These are phyloP conservation scores for Botia almorhae DNA, from an alignment of 2,797 vertebrate species.

Conservation along the genomic window DNA sequence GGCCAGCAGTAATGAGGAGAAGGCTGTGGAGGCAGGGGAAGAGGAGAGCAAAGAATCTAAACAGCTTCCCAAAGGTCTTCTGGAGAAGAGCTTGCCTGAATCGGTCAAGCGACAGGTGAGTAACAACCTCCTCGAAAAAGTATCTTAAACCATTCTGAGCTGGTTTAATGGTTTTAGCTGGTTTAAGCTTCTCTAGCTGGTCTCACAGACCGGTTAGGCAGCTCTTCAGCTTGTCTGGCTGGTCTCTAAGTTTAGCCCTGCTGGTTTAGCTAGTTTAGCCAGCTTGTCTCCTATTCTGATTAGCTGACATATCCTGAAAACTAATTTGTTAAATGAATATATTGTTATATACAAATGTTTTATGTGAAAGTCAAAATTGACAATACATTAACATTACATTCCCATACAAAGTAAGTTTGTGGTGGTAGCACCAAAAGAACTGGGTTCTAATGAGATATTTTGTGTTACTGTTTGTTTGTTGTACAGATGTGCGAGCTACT, in stretches of 20 bases:
- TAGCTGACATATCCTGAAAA: no score
- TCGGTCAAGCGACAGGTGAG: conserved; percentile 94
- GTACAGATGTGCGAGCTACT: conserved; percentile 96
- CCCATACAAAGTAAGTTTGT: no score
- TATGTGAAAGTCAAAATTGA: background rate
- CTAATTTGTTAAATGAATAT: background rate
- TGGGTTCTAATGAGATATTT: no score
- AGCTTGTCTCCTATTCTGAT: no score
- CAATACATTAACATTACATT: background rate
- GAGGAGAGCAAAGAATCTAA: conserved; percentile 87
- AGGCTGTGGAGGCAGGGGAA: conserved; percentile 93
- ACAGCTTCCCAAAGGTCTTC: conserved; percentile 81
- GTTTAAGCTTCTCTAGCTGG: background rate
- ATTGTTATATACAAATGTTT: background rate
- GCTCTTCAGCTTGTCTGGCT: background rate
- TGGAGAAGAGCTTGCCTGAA: conserved; percentile 93
- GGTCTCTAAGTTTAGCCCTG: background rate
- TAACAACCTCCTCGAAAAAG: background rate
- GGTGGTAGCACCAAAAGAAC: no score
- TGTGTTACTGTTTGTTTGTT: conserved; percentile 27
- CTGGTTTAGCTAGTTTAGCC: background rate
- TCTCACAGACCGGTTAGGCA: background rate
- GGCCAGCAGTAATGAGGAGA: conserved; percentile 88
- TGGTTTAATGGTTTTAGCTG: no score
- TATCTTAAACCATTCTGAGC: no score